Conservation (phyloP, 2,113 vertebrate genomes). For the Crotalus viridis region DNA sequence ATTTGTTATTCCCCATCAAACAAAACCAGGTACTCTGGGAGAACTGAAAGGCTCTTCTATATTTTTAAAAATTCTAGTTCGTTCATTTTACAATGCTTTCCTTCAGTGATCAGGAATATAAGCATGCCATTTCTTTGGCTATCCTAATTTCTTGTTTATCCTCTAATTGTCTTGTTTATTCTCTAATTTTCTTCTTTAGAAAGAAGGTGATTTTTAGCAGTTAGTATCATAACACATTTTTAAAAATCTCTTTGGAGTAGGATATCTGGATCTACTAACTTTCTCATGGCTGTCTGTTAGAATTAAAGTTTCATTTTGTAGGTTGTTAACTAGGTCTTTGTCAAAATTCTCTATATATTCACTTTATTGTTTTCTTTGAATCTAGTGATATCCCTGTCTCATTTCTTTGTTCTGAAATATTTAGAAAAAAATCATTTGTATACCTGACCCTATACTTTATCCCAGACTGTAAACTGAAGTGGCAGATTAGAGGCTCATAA, state of each 20-base stretch:
- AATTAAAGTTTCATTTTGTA: neutral
- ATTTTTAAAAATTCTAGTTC: neutral
- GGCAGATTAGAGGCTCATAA: neutral
- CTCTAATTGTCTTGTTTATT: neutral
- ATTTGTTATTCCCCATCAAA: neutral
- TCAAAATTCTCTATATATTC: neutral
- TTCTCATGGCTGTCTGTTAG: neutral
- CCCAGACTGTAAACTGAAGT: neutral
- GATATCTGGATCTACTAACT: neutral
- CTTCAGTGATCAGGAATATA: neutral
- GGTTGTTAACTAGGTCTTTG: neutral
- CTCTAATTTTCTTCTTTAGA: neutral
- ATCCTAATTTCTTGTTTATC: neutral
- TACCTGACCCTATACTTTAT: neutral
- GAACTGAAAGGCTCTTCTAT: neutral
- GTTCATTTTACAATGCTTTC: neutral
- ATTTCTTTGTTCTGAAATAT: neutral
- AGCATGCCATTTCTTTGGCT: neutral
- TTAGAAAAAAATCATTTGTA: neutral
- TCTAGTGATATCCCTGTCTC: neutral
- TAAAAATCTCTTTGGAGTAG: neutral
- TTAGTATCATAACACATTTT: neutral
- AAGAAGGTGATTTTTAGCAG: neutral
- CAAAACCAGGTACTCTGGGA: neutral
- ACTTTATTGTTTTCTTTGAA: neutral